These are phyloP conservation scores for Pristionchus fissidentatus DNA, from an alignment of 2,888 invertebrate species.

Conservation along the genomic window DNA sequence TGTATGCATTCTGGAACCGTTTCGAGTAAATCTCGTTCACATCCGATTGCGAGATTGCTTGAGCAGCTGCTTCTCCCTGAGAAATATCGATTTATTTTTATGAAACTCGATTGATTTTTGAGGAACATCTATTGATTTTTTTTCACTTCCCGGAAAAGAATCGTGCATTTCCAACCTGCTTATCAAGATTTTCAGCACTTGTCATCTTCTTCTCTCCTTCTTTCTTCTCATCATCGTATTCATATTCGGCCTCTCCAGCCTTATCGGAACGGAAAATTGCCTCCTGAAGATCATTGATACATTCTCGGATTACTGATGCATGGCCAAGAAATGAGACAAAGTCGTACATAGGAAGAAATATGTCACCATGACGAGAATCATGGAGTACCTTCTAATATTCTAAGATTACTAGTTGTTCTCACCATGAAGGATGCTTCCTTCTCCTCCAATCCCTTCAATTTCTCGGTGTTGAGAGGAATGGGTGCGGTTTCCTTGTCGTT, in stretches of 20 bases:
- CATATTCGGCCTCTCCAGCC: conserved; percentile 1
- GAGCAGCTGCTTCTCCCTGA: conserved; percentile 16
- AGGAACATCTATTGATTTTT: neutral
- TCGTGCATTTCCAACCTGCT: too few relatives aligned
- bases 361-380: too few relatives aligned
- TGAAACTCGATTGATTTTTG: neutral
- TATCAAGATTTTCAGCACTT: conserved; percentile 14
- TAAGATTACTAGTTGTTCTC: neutral
- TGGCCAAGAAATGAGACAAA: neutral
- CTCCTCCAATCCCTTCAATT: neutral
- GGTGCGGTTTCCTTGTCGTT: conserved; percentile 41
- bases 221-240: conserved; percentile 44
- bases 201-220: neutral
- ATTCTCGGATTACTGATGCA: neutral
- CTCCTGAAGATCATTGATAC: neutral
- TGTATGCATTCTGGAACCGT: conserved; percentile 43
- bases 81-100: neutral
- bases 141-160: too few relatives aligned
- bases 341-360: neutral
- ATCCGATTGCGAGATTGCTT: neutral
- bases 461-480: conserved; percentile 22
- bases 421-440: conserved; percentile 44
- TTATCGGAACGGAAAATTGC: conserved; percentile 11
- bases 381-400: too few relatives aligned
- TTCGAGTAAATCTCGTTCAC: conserved; percentile 42